Conservation (phyloP, 2,113 vertebrate genomes). For the Xiphophorus maculatus region DNA sequence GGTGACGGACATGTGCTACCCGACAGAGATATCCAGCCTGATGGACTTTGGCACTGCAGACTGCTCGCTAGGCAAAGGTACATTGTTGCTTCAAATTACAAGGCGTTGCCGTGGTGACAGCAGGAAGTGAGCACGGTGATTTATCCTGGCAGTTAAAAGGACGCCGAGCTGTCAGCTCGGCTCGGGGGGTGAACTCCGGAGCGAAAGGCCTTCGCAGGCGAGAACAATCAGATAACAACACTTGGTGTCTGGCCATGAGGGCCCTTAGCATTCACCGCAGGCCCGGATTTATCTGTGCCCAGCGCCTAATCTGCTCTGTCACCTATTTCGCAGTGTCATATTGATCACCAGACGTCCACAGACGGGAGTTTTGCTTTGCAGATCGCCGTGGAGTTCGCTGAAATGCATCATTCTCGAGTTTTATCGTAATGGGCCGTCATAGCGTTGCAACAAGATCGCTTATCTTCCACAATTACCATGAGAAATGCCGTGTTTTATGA, state of each 20-base stretch:
- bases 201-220: constrained; percentile 36
- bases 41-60: constrained; percentile 81
- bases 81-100: constrained; percentile 23
- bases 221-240: constrained; percentile 56
- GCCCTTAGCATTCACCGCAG: constrained; percentile 19
- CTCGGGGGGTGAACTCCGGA: constrained; percentile 47
- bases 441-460: constrained; percentile 18
- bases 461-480: constrained; percentile 38
- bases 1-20: constrained; percentile 80
- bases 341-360: constrained; percentile 1
- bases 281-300: constrained; percentile 27
- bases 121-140: constrained; percentile 53
- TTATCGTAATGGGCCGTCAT: constrained; percentile 40
- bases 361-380: constrained; percentile 25
- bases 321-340: background rate
- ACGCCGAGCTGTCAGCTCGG: constrained; percentile 50
- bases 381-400: constrained; percentile 16
- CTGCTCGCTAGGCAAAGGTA: constrained; percentile 82
- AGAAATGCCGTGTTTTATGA: constrained; percentile 26
- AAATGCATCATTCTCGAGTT: constrained; percentile 11
- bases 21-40: constrained; percentile 79
- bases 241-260: constrained; percentile 7
- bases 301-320: constrained; percentile 34
- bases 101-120: constrained; percentile 66
- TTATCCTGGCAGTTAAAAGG: constrained; percentile 58